Evolutionary conservation across 2,113 vertebrate species (phyloP).

Genomic region (Campylorhamphus procurvoides): DNA sequence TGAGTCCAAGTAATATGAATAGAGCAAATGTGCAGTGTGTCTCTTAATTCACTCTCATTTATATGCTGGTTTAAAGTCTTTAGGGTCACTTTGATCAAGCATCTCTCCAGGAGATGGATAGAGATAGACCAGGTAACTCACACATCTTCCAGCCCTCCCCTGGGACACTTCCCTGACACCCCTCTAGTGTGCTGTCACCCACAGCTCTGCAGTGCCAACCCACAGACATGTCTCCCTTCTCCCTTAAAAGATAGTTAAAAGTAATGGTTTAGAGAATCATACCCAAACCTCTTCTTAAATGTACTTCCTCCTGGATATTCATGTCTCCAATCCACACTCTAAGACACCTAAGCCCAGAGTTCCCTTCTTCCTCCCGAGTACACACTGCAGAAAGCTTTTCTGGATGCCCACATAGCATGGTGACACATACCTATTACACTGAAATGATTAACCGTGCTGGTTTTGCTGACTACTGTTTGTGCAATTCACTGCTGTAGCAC

Average conservation of each 20-base stretch:
- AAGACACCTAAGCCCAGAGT: not conserved
- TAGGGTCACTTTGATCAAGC: not conserved
- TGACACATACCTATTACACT: not conserved
- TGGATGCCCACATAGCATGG: not conserved
- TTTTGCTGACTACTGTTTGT: not conserved
- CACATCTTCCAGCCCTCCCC: not conserved
- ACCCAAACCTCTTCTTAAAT: not conserved
- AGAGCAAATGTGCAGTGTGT: rapidly evolving
- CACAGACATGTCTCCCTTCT: not conserved
- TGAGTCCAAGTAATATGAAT: not conserved
- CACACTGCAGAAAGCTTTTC: not conserved
- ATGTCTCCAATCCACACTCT: not conserved
- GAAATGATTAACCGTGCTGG: not conserved
- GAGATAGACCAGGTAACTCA: not conserved
- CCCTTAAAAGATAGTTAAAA: not conserved
- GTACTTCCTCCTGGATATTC: not conserved
- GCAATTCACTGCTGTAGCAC: not conserved
- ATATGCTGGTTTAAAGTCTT: not conserved
- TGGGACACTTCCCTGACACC: not conserved
- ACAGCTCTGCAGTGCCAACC: not conserved
- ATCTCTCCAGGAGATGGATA: not conserved
- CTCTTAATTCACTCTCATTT: not conserved
- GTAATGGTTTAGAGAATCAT: not conserved
- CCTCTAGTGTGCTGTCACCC: not conserved
- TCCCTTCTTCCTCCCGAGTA: not conserved